Percentiles rank a stretch among this genome's conserved stretches.
These are phyloP conservation scores for Deilephila porcellus DNA, from an alignment of 2,888 invertebrate species.

Conservation along the genomic window DNA sequence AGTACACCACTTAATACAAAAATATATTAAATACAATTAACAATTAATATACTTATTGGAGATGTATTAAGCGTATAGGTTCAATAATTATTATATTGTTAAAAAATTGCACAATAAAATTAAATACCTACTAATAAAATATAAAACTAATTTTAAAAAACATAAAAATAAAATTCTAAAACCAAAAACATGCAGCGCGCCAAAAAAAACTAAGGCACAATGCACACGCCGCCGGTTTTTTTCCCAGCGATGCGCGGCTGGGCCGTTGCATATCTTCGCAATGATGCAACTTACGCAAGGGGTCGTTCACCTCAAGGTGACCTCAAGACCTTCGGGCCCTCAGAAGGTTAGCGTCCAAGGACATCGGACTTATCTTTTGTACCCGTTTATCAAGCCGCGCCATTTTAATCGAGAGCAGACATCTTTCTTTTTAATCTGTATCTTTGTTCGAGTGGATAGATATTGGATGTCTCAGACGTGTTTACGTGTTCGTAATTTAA, in stretches of 20 bases:
- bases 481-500: neutral
- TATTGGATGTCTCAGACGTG: neutral
- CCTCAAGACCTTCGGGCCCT: slow-evolving; percentile 39
- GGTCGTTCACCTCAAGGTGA: slow-evolving; percentile 56
- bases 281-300: slow-evolving; percentile 74
- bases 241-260: slow-evolving; percentile 39
- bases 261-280: slow-evolving; percentile 57
- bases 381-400: slow-evolving; percentile 16
- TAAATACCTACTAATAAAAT: neutral
- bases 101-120: neutral
- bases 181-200: slow-evolving; percentile 31
- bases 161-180: slow-evolving; percentile 26
- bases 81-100: too few relatives aligned
- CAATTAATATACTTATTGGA: too few relatives aligned
- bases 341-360: slow-evolving; percentile 44
- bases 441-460: slow-evolving; percentile 9
- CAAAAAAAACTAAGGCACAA: slow-evolving; percentile 7
- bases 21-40: too few relatives aligned
- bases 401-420: slow-evolving; percentile 27
- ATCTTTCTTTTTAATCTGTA: slow-evolving; percentile 25
- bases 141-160: neutral
- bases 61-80: too few relatives aligned
- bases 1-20: too few relatives aligned
- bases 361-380: slow-evolving; percentile 31
- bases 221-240: slow-evolving; percentile 32